These are phyloP conservation scores for Habrosyne pyritoides DNA, from an alignment of 2,888 invertebrate species.

Conservation along the genomic window DNA sequence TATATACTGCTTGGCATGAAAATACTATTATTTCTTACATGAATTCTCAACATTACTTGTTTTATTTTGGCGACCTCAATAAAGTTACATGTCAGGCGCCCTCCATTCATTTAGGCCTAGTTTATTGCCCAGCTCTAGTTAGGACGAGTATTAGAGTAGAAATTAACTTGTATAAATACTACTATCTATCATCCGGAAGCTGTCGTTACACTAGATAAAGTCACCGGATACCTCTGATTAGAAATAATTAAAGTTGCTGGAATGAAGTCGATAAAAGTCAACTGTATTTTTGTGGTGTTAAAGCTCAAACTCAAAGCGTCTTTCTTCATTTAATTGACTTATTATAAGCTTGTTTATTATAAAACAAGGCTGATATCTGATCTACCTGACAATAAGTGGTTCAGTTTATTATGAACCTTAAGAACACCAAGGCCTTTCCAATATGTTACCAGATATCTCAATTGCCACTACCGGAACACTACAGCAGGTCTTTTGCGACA, in stretches of 20 bases:
- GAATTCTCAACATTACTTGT: neutral
- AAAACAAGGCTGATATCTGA: too few species aligned
- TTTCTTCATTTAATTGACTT: too few species aligned
- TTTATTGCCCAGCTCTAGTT: neutral
- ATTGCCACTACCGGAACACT: too few species aligned
- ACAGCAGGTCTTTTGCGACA: too few species aligned
- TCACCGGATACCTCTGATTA: neutral
- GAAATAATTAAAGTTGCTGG: neutral
- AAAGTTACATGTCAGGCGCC: neutral
- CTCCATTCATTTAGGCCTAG: neutral
- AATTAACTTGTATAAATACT: neutral
- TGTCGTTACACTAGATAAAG: neutral
- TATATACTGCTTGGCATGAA: too few species aligned
- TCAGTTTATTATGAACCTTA: too few species aligned
- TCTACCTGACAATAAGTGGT: too few species aligned
- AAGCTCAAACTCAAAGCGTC: too few species aligned
- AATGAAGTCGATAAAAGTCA: neutral
- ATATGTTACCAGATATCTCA: too few species aligned
- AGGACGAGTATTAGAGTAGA: neutral
- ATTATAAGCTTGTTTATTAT: too few species aligned
- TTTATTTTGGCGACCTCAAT: conserved; percentile 1
- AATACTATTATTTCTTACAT: neutral
- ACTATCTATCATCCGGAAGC: neutral
- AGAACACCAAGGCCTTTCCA: too few species aligned
- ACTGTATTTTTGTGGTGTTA: neutral